Evolutionary conservation across 2,888 invertebrate species (phyloP).

Genomic region (Podabrus alpinus): DNA sequence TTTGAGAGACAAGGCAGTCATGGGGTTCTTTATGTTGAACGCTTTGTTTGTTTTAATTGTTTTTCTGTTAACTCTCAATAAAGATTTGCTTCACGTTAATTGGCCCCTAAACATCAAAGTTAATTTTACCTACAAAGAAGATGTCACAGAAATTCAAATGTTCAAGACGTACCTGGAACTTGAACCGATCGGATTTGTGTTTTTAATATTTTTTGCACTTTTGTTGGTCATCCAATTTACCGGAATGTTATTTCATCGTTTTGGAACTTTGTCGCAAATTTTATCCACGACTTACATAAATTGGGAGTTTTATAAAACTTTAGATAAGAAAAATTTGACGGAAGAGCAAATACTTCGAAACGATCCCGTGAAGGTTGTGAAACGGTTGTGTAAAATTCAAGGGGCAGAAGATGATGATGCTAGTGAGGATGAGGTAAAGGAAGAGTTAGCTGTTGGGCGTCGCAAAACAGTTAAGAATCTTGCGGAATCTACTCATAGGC

Average conservation of each 20-base stretch:
- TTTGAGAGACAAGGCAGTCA: slow-evolving; percentile 69
- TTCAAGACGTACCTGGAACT: slow-evolving; percentile 65
- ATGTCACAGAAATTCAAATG: slow-evolving; percentile 54
- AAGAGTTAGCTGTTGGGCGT: slow-evolving; percentile 75
- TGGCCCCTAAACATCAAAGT: slow-evolving; percentile 68
- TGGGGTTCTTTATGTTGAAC: slow-evolving; percentile 77
- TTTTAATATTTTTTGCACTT: slow-evolving; percentile 71
- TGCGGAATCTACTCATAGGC: slow-evolving; percentile 46
- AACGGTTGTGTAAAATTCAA: slow-evolving; percentile 80
- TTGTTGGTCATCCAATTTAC: slow-evolving; percentile 73
- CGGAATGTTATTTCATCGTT: slow-evolving; percentile 77
- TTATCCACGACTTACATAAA: slow-evolving; percentile 68
- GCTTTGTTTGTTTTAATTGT: slow-evolving; percentile 76
- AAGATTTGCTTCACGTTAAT: slow-evolving; percentile 68
- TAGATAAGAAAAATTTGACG: slow-evolving; percentile 68
- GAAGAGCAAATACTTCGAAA: slow-evolving; percentile 83
- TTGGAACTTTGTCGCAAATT: slow-evolving; percentile 75
- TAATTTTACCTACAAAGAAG: slow-evolving; percentile 50
- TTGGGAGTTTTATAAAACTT: slow-evolving; percentile 35
- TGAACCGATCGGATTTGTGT: slow-evolving; percentile 76
- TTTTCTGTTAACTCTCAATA: slow-evolving; percentile 73
- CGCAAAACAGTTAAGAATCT: slow-evolving; percentile 86
- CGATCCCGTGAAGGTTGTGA: slow-evolving; percentile 88
- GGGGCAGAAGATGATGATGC: slow-evolving; percentile 75
- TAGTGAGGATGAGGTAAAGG: slow-evolving; percentile 80